Conservation (phyloP, 2,888 invertebrate species). For the Drosophila neutralis region DNA sequence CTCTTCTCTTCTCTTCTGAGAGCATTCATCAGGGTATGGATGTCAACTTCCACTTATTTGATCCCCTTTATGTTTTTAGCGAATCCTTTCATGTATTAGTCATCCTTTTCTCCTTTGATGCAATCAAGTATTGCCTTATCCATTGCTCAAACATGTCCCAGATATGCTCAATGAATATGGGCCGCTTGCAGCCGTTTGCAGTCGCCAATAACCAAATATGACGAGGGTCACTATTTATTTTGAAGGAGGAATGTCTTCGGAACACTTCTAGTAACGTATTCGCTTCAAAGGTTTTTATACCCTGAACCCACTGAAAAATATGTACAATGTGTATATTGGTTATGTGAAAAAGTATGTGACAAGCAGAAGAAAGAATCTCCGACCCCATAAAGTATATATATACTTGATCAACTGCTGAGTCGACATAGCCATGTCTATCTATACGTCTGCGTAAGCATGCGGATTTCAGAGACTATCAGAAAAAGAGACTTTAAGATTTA, state of each 20-base stretch:
- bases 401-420: neutral
- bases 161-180: neutral
- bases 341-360: neutral
- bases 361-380: neutral
- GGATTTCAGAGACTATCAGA: neutral
- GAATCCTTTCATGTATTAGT: neutral
- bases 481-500: neutral
- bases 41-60: neutral
- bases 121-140: neutral
- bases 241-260: neutral
- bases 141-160: neutral
- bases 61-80: neutral
- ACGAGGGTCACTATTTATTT: neutral
- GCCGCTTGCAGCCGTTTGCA: neutral
- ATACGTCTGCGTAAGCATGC: neutral
- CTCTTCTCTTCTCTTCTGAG: neutral
- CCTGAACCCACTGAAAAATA: neutral
- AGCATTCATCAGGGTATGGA: neutral
- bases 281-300: neutral
- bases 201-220: neutral
- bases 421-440: neutral
- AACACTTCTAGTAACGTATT: rapidly evolving
- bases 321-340: neutral
- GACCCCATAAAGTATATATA: neutral
- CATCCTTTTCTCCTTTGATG: neutral